A percentile compares a stretch with the other conserved stretches of the same genome.
Evolutionary conservation across 2,888 invertebrate genomes (phyloP).

Genomic region (Ochropleura plecta): DNA sequence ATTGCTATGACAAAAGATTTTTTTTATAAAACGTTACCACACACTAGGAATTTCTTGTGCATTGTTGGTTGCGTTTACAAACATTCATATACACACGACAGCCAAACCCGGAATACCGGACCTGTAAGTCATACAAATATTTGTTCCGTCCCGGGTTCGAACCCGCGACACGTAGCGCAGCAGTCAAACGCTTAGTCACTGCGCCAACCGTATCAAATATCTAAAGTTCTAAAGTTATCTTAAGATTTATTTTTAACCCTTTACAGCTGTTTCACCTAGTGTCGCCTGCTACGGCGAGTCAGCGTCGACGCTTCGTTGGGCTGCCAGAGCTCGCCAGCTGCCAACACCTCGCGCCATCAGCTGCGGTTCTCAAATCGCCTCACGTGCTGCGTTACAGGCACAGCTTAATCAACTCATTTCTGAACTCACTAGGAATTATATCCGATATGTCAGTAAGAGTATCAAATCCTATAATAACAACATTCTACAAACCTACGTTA

Average conservation of each 20-base stretch:
- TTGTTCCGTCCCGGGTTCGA: too few relatives aligned
- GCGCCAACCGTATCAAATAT: too few relatives aligned
- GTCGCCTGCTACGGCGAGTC: constrained; percentile 94
- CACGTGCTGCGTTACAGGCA: constrained; percentile 77
- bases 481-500: neutral
- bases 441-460: constrained; percentile 78
- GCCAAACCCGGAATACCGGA: too few relatives aligned
- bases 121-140: too few relatives aligned
- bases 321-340: constrained; percentile 94
- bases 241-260: neutral
- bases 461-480: neutral
- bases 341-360: constrained; percentile 70
- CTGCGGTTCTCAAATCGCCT: constrained; percentile 58
- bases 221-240: neutral
- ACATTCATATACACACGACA: too few relatives aligned
- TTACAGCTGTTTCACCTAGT: constrained; percentile 94
- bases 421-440: constrained; percentile 81
- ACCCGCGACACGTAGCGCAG: too few relatives aligned
- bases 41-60: too few relatives aligned
- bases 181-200: too few relatives aligned
- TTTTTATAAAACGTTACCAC: too few relatives aligned
- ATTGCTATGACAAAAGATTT: neutral
- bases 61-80: too few relatives aligned
- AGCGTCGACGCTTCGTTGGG: constrained; percentile 95
- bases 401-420: constrained; percentile 83